Percentiles rank a stretch among this genome's conserved stretches.
phyloP scores from a whole-genome alignment of 2,113 vertebrate genomes.

The Cercocebus atys region DNA sequence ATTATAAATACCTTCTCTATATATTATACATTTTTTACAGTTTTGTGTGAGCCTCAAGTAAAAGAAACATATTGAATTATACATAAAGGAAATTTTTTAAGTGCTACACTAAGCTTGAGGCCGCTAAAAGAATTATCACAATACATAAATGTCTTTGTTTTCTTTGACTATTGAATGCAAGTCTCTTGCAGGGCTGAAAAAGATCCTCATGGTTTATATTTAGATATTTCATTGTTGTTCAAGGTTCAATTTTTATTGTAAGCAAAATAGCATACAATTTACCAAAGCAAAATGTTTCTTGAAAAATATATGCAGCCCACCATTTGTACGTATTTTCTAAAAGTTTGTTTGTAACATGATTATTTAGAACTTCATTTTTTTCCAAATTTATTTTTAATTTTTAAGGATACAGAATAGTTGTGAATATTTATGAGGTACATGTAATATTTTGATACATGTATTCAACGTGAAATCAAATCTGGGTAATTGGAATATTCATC shows the following conservation, averaged over 20 bases:
- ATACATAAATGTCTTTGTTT: background rate
- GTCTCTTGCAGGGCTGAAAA: background rate
- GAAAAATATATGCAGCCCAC: background rate
- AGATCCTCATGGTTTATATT: background rate
- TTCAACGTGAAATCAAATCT: background rate
- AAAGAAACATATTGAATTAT: conserved; percentile 12
- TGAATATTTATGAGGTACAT: background rate
- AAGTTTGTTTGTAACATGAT: background rate
- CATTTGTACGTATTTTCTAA: conserved; percentile 20
- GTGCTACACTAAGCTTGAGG: background rate
- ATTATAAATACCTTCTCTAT: conserved; percentile 46
- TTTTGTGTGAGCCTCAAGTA: background rate
- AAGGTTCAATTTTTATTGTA: conserved; percentile 10
- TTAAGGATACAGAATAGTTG: background rate
- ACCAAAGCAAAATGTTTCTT: background rate
- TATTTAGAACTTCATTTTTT: conserved; percentile 9
- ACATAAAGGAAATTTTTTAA: background rate
- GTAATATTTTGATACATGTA: background rate
- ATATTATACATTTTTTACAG: conserved; percentile 22
- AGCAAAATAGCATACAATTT: conserved; percentile 26
- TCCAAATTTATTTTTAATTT: background rate
- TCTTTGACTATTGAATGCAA: background rate
- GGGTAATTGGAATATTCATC: background rate
- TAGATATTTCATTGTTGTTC: conserved; percentile 7
- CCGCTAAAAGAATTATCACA: conserved; percentile 29